Percentiles rank a stretch among this genome's conserved stretches.
These are phyloP conservation scores for Lithodes maja DNA, from an alignment of 2,888 invertebrate genomes.

Conservation along the genomic window DNA sequence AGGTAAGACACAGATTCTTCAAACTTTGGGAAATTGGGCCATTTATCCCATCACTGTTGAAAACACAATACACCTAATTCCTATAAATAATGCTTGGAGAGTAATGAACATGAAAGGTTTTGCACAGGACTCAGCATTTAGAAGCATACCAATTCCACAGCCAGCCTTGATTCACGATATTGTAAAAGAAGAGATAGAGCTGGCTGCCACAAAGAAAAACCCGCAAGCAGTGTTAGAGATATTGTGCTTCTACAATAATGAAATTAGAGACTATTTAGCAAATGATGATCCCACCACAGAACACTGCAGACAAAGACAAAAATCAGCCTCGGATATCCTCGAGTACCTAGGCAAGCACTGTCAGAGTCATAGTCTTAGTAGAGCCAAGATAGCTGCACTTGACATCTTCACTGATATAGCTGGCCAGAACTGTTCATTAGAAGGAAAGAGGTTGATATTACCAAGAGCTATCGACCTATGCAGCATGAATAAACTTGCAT, in stretches of 20 bases:
- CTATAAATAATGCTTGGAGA: constrained; percentile 28
- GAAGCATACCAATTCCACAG: constrained; percentile 15
- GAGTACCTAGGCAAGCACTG: constrained; percentile 17
- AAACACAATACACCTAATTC: neutral
- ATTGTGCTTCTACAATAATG: constrained; percentile 13
- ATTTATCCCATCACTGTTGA: constrained; percentile 20
- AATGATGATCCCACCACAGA: too few relatives aligned
- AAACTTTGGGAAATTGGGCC: constrained; percentile 33
- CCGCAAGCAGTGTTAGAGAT: constrained; percentile 13
- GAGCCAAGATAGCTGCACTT: neutral
- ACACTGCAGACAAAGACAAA: neutral
- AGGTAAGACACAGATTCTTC: neutral
- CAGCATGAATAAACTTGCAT: neutral
- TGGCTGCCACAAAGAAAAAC: constrained; percentile 23
- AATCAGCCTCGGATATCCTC: neutral
- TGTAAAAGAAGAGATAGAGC: neutral
- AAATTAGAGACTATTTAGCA: neutral
- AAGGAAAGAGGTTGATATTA: neutral
- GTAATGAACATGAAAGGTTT: neutral
- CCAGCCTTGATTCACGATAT: neutral
- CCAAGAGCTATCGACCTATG: neutral
- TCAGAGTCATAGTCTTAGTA: neutral
- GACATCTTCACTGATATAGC: neutral
- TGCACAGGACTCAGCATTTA: neutral
- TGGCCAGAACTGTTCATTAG: neutral